Conservation (phyloP, 2,888 invertebrate genomes). For the Steromphala cineraria region DNA sequence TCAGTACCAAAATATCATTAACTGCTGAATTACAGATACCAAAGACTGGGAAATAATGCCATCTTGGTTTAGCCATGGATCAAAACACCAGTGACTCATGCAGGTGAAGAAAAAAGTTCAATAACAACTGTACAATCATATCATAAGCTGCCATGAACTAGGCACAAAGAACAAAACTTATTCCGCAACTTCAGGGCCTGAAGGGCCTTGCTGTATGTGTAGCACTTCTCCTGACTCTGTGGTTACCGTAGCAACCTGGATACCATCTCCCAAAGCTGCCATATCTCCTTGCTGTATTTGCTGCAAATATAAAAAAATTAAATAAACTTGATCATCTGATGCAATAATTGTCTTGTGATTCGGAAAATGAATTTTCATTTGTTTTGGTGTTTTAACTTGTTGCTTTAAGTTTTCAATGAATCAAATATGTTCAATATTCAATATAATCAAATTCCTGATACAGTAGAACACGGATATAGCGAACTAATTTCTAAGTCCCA, state of each 20-base stretch:
- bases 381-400: too few species aligned
- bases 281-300: constrained; percentile 48
- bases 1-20: too few species aligned
- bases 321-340: not conserved
- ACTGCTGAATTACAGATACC: too few species aligned
- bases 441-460: too few species aligned
- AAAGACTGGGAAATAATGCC: too few species aligned
- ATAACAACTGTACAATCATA: not conserved
- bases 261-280: constrained; percentile 36
- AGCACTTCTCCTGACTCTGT: constrained; percentile 61
- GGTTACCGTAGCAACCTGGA: constrained; percentile 56
- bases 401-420: too few species aligned
- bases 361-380: not conserved
- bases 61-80: too few species aligned
- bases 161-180: not conserved
- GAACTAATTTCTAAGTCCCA: too few species aligned
- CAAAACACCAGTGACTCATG: too few species aligned
- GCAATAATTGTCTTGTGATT: not conserved
- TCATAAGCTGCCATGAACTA: not conserved
- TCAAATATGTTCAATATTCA: too few species aligned
- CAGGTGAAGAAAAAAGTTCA: not conserved
- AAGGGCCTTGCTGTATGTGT: constrained; percentile 54
- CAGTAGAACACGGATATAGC: too few species aligned
- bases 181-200: constrained; percentile 23
- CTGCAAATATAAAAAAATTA: constrained; percentile 16